Evolutionary conservation across 2,888 invertebrate species (phyloP), one percentile per base, ranked within the genome.

Genomic region (Sarcophaga variegata): DNA sequence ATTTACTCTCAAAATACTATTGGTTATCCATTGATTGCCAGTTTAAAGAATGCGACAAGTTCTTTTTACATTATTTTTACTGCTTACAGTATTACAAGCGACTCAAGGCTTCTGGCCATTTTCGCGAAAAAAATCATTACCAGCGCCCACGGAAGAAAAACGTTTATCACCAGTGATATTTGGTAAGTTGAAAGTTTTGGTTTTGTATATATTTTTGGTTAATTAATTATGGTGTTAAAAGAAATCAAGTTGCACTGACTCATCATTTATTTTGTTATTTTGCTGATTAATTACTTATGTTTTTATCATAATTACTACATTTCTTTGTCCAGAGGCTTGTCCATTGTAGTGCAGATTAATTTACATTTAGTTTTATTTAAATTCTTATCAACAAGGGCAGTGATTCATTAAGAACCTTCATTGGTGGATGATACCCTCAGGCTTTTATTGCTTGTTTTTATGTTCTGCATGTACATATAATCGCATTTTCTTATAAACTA

Each of bases 81-180:
- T 87, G 47, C 12, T 80, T 54, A 72, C 74, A 17, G 6, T 76
- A 76, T 67, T 71, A 17, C 70, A 79, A 64, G 59, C 14, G 8
- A 76, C 70, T 22, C 67, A 84, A 47, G 84, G 81, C 3, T 82
- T 78, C 20, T 87, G 87, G 87, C 87, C 87, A 3, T 87, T 87
- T 76, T 63, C 78, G 14, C 75, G 67, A 3, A 87, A 84, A 82
- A 87, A 87, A 47, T 60, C 71, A 10, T 11, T 22, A 4, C n/a
- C 20, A 0, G 20, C 59, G 20, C 47, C 60, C 6, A 75, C 17
- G 2, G 59, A 63, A 60, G 88, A 88, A 25, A 88, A 90, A 25
- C 87, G 81, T 3, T 72, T 92, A n/a, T 93, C 93, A 4, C 93
- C 93, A 0, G 93, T 93, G 4, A 93, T 93, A 83, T 93, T 93